Conservation (phyloP, 2,888 invertebrate genomes). For the Hecatera dysodea region DNA sequence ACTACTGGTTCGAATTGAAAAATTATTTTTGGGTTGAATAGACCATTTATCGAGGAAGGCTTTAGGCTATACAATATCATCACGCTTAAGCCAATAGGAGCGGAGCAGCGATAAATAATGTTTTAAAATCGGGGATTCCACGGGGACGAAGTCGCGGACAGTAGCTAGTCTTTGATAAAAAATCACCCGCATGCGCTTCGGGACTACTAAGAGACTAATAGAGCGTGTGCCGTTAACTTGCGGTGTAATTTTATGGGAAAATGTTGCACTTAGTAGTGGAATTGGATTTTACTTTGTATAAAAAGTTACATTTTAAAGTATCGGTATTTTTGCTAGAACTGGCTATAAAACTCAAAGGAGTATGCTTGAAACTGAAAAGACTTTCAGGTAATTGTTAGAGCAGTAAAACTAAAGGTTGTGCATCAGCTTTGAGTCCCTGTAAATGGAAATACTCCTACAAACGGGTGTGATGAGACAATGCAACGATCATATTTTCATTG, state of each 20-base stretch:
- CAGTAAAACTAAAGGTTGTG: neutral
- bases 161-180: neutral
- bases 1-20: too few relatives aligned
- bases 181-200: slow-evolving; percentile 8
- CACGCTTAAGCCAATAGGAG: too few relatives aligned
- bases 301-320: neutral
- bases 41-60: too few relatives aligned
- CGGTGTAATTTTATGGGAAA: slow-evolving; percentile 7
- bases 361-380: neutral
- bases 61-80: too few relatives aligned
- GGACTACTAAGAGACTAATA: neutral
- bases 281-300: neutral
- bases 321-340: neutral
- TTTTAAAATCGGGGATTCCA: too few relatives aligned
- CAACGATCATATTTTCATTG: neutral
- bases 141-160: too few relatives aligned
- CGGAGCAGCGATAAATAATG: too few relatives aligned
- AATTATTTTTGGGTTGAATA: too few relatives aligned
- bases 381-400: neutral
- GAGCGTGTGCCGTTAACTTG: neutral
- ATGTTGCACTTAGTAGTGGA: neutral
- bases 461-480: neutral
- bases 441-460: neutral
- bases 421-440: neutral
- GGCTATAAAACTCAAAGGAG: neutral